Conservation (phyloP, 2,888 invertebrate genomes). For the Lepidonotus clava region DNA sequence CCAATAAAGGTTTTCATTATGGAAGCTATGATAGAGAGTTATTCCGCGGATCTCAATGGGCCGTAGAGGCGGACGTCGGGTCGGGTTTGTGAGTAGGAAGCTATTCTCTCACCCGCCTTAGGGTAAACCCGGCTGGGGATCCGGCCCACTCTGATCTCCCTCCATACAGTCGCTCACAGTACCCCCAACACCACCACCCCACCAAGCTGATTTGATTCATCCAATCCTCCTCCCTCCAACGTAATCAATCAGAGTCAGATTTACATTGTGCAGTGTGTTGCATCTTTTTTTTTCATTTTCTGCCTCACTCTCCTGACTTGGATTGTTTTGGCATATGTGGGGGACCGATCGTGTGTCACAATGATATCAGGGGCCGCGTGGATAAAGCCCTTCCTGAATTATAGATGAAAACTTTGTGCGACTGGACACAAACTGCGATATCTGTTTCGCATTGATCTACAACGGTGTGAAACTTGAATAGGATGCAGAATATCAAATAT, state of each 20-base stretch:
- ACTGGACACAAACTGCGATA: no score
- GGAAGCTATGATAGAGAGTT: not conserved
- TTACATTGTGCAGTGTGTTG: not conserved
- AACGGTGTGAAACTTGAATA: no score
- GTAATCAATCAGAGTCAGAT: not conserved
- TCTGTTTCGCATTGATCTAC: no score
- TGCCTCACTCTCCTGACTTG: not conserved
- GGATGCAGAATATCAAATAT: no score
- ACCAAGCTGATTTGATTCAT: not conserved
- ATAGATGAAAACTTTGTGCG: no score
- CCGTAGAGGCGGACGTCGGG: not conserved
- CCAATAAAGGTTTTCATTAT: slow-evolving; percentile 17
- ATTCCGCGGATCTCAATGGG: not conserved
- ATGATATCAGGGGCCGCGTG: no score
- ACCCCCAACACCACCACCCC: not conserved
- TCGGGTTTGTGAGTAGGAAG: not conserved
- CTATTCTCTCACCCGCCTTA: not conserved
- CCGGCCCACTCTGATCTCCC: not conserved
- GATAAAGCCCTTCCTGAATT: no score
- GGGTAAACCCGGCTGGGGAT: not conserved
- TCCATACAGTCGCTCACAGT: not conserved
- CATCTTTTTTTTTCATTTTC: not conserved
- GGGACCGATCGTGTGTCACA: not conserved
- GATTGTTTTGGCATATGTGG: not conserved
- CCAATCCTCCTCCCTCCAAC: not conserved